phyloP scores from a whole-genome alignment of 2,888 invertebrate species.

The Thera obeliscata region DNA sequence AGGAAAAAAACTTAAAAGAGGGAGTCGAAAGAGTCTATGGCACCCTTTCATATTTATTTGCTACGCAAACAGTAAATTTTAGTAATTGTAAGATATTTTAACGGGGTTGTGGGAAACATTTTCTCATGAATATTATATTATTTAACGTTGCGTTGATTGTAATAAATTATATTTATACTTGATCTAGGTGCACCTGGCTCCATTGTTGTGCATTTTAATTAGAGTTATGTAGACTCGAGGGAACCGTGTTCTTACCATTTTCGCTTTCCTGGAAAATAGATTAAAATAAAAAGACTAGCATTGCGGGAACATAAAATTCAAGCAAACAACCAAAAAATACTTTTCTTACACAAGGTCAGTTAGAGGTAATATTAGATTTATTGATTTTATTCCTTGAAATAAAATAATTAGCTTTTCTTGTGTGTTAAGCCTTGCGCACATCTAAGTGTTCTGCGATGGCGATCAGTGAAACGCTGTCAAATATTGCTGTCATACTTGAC shows the following conservation, averaged over 20 bases:
- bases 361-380: too few species aligned
- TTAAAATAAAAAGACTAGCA: too few species aligned
- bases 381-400: too few species aligned
- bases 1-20: not conserved
- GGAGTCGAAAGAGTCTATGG: not conserved
- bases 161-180: slow-evolving; percentile 18
- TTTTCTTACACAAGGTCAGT: too few species aligned
- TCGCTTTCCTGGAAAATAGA: not conserved
- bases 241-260: slow-evolving; percentile 1
- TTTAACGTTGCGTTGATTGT: slow-evolving; percentile 11
- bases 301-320: too few species aligned
- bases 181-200: slow-evolving; percentile 13
- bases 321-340: too few species aligned
- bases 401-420: too few species aligned
- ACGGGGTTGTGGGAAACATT: slow-evolving; percentile 4
- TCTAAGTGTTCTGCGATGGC: too few species aligned
- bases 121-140: slow-evolving; percentile 13
- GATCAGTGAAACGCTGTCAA: too few species aligned
- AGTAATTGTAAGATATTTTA: slow-evolving; percentile 1
- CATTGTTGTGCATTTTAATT: slow-evolving; percentile 15
- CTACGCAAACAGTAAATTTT: not conserved
- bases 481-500: too few species aligned
- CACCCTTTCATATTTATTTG: not conserved
- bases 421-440: too few species aligned
- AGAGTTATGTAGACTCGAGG: slow-evolving; percentile 10